A percentile compares a stretch with the other conserved stretches of the same genome.
These are phyloP conservation scores for Parazoanthus darwini DNA, from an alignment of 92 coral and sea anemone species.

Conservation along the genomic window DNA sequence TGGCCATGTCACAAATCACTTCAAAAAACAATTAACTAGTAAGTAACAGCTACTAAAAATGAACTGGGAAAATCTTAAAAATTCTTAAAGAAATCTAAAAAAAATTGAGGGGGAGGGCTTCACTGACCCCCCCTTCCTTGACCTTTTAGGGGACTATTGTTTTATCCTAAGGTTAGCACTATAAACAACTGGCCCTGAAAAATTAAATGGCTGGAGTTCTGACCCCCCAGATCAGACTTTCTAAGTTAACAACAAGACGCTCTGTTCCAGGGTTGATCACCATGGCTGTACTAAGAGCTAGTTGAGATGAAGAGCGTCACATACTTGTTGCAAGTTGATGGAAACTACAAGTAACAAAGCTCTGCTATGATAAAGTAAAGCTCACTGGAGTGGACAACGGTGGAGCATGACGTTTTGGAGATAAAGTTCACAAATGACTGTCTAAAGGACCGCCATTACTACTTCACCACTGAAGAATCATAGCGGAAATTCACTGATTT, in stretches of 20 bases:
- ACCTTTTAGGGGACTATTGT: too few relatives aligned
- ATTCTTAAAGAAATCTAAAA: too few relatives aligned
- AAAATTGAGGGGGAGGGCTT: too few relatives aligned
- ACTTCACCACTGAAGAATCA: background rate
- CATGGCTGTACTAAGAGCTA: slow-evolving; percentile 59
- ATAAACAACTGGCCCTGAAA: too few relatives aligned
- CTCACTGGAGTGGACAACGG: background rate
- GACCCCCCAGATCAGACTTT: background rate
- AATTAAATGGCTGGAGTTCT: too few relatives aligned
- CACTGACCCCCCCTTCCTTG: too few relatives aligned
- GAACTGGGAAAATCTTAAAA: too few relatives aligned
- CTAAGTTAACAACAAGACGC: background rate
- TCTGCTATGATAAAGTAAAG: too few relatives aligned
- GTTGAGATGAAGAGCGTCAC: background rate
- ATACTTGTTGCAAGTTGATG: background rate
- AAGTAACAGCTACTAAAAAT: too few relatives aligned
- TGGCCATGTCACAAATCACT: too few relatives aligned
- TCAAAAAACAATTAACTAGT: too few relatives aligned
- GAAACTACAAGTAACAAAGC: background rate
- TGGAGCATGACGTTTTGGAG: background rate
- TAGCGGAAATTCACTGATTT: background rate
- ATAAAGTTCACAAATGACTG: background rate
- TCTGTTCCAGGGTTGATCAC: slow-evolving; percentile 57
- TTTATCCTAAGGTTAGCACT: too few relatives aligned
- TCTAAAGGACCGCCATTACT: background rate